Evolutionary conservation across 2,797 vertebrate genomes (phyloP).

Genomic region (Pteronotus mesoamericanus): DNA sequence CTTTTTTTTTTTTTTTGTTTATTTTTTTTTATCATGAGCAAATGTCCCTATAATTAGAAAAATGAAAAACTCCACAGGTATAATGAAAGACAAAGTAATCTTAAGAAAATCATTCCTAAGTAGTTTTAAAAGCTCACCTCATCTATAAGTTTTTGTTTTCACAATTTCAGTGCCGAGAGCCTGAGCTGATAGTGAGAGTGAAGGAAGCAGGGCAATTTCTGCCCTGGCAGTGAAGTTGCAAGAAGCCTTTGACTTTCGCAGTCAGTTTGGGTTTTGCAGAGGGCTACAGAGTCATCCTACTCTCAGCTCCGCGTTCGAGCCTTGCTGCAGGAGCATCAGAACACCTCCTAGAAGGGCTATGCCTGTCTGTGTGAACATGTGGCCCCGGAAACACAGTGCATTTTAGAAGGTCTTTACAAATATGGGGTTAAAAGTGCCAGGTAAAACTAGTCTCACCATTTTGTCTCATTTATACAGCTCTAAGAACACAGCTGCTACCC

Average conservation of each 20-base stretch:
- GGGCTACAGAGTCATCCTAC: not conserved
- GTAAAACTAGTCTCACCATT: not conserved
- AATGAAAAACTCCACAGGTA: not conserved
- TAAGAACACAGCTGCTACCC: not conserved
- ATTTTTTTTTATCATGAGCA: not conserved
- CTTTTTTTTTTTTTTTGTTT: not conserved
- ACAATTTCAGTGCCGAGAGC: slow-evolving; percentile 6
- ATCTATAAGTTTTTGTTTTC: not conserved
- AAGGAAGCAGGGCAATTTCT: not conserved
- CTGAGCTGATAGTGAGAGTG: not conserved
- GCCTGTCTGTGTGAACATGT: not conserved
- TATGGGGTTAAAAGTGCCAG: not conserved
- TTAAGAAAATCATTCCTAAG: not conserved
- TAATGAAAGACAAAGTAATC: not conserved
- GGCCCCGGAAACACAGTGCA: not conserved
- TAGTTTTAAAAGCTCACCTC: not conserved
- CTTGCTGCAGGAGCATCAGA: not conserved
- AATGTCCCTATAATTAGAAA: slow-evolving; percentile 29
- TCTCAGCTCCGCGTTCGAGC: not conserved
- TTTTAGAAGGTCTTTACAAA: not conserved
- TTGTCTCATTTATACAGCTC: not conserved
- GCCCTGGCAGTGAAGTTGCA: not conserved
- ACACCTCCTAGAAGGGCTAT: not conserved
- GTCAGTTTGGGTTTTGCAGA: not conserved
- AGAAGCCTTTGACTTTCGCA: not conserved